Evolutionary conservation across 2,113 vertebrate species (phyloP), one percentile per base, ranked within the genome.

Genomic region (Scortum barcoo): DNA sequence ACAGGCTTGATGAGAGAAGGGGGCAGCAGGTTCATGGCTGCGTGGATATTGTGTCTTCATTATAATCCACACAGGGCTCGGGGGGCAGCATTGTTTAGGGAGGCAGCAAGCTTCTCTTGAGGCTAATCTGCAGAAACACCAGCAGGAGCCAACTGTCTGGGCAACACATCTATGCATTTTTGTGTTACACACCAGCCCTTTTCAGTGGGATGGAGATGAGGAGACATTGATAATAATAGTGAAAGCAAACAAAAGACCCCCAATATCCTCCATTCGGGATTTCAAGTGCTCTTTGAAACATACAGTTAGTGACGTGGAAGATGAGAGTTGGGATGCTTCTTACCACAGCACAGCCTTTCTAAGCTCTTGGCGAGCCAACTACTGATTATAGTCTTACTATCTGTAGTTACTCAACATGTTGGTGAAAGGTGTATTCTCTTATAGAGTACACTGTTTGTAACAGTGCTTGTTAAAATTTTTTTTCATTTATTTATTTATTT

Each of bases 31-130:
- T 76, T 58, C 76, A 44, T 36, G 62, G 75, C 65, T 3, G 16
- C 78, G 61, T 86, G 72, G 86, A 91, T 88, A 88, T 88, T 91
- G 81, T 90, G 86, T 94, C 93, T 93, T 93, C 92, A 94, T 94
- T 93, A 92, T 86, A 88, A 76, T 82, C 80, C 63, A 73, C 86
- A 80, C 62, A 67, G 66, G 66, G 51, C 87, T 89, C 76, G 3
- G 19, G 84, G 86, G 87, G 72, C 75, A 68, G 67, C 76, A 77
- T 88, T 93, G 90, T 91, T 93, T 89, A 81, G 81, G 90, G 74
- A 82, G 70, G 88, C 72, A 87, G 76, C 36, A 6, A 63, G 33
- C 19, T 50, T 89, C 92, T 87, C 81, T 79, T 76, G 76, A 88
- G 83, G 81, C 73, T 89, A 84, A 86, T 88, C 86, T 16, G 16